Conservation (phyloP, 2,888 invertebrate genomes). For the Lasioglossum pauxillum region DNA sequence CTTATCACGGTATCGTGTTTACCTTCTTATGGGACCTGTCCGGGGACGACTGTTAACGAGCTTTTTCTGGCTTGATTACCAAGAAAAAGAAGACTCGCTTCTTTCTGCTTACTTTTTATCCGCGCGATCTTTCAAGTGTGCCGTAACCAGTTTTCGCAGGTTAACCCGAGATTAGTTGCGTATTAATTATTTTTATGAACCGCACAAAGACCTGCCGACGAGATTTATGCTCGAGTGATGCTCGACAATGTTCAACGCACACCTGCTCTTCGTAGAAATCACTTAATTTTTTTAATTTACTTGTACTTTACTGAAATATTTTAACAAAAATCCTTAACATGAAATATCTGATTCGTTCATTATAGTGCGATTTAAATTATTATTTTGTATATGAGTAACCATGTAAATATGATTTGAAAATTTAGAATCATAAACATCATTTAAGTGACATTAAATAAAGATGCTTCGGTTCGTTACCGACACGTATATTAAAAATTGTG, state of each 20-base stretch:
- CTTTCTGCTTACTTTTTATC: background rate
- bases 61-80: background rate
- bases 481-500: background rate
- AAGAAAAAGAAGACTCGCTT: background rate
- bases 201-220: background rate
- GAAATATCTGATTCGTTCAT: background rate
- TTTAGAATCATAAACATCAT: background rate
- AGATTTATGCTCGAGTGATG: background rate
- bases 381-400: background rate
- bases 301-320: background rate
- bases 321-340: background rate
- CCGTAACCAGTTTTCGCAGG: background rate
- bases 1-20: background rate
- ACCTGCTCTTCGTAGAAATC: too few relatives aligned
- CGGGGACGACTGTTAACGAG: background rate
- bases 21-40: background rate
- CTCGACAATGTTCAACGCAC: background rate
- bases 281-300: too few relatives aligned
- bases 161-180: background rate
- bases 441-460: background rate
- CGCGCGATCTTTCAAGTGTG: background rate
- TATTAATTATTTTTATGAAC: slow-evolving; percentile 6
- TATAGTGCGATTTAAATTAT: background rate
- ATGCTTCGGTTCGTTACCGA: background rate
- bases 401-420: background rate